Percentiles rank a stretch among this genome's conserved stretches.
These are phyloP conservation scores for Venustaconcha ellipsiformis DNA, from an alignment of 1,140 invertebrate species.

Conservation along the genomic window DNA sequence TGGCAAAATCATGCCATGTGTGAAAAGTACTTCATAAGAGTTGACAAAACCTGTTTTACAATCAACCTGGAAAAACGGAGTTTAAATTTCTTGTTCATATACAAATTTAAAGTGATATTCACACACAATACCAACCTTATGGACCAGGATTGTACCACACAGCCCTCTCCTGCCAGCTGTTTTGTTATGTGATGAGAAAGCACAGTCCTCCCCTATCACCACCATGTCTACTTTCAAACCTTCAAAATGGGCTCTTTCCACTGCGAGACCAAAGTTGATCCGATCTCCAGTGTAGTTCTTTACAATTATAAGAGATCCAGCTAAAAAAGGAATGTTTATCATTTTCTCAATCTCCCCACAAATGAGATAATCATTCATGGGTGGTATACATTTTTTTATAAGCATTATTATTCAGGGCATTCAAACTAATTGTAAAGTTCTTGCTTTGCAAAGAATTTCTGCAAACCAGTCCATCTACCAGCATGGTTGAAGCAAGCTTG, in stretches of 20 bases:
- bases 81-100: too few species aligned
- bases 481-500: too few species aligned
- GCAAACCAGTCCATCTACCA: too few species aligned
- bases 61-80: too few species aligned
- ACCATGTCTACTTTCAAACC: slow-evolving; percentile 78
- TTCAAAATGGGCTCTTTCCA: slow-evolving; percentile 78
- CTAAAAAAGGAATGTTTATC: slow-evolving; percentile 62
- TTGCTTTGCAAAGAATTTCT: too few species aligned
- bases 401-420: too few species aligned
- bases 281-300: slow-evolving; percentile 91
- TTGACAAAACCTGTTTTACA: too few species aligned
- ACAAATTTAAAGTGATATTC: too few species aligned
- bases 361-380: slow-evolving; percentile 6
- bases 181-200: slow-evolving; percentile 71
- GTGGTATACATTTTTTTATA: background rate
- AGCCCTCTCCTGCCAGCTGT: slow-evolving; percentile 80
- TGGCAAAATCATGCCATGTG: too few species aligned
- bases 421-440: too few species aligned
- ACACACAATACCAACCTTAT: slow-evolving; percentile 73
- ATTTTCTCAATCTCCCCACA: too few species aligned
- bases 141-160: slow-evolving; percentile 79
- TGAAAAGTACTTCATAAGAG: too few species aligned
- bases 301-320: slow-evolving; percentile 80
- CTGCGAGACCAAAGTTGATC: slow-evolving; percentile 87
- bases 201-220: slow-evolving; percentile 81